These are phyloP conservation scores for Phoeniculus purpureus DNA, from an alignment of 2,797 vertebrate species.

Conservation along the genomic window DNA sequence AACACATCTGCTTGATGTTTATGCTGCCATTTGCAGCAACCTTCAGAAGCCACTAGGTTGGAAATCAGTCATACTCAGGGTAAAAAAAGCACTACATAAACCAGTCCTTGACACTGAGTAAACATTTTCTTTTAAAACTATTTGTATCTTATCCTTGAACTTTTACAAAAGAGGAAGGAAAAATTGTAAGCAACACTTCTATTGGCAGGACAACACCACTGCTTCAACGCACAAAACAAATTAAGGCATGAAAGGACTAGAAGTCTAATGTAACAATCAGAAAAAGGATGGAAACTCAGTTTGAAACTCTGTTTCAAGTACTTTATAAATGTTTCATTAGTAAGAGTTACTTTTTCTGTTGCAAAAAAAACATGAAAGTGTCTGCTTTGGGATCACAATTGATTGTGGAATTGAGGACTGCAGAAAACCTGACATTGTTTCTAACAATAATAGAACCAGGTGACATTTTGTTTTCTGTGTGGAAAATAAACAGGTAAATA, in stretches of 20 bases:
- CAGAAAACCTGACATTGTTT: neutral
- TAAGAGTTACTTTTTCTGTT: neutral
- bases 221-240: neutral
- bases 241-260: neutral
- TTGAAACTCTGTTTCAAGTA: neutral
- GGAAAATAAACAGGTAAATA: neutral
- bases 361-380: neutral
- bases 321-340: neutral
- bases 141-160: neutral
- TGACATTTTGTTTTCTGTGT: too few species aligned
- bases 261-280: neutral
- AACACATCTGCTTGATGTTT: neutral
- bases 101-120: neutral
- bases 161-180: neutral
- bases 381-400: neutral
- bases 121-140: neutral
- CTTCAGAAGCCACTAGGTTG: neutral
- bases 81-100: rapidly evolving
- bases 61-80: neutral
- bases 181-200: neutral
- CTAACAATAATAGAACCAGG: neutral
- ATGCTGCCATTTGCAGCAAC: neutral
- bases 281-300: neutral
- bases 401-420: neutral
- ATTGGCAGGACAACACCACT: neutral